phyloP scores from a whole-genome alignment of 2,113 vertebrate species.

The Peromyscus leucopus region DNA sequence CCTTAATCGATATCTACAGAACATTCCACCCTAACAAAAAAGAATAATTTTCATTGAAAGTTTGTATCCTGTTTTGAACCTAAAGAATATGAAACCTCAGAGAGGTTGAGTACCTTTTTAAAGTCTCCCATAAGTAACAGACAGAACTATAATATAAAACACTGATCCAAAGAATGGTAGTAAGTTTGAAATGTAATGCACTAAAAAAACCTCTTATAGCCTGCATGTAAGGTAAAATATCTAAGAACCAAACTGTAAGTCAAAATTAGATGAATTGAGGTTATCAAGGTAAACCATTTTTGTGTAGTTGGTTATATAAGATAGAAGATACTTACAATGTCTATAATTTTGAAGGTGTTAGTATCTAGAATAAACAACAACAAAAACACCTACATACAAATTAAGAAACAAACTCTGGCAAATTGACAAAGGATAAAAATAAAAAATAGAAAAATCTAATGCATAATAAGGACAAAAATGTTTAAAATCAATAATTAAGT shows the following conservation, averaged over 20 bases:
- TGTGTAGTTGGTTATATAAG: neutral
- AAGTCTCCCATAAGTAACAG: neutral
- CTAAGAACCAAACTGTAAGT: neutral
- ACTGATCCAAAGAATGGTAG: neutral
- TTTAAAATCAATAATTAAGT: neutral
- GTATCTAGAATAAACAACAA: neutral
- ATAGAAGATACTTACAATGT: neutral
- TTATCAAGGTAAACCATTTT: neutral
- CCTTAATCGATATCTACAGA: too few relatives aligned
- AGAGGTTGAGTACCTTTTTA: neutral
- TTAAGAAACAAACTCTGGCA: neutral
- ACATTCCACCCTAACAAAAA: too few relatives aligned
- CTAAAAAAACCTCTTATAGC: neutral
- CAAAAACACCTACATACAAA: neutral
- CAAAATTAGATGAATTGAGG: neutral
- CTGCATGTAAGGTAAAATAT: neutral
- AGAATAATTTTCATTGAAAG: neutral
- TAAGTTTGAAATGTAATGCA: neutral
- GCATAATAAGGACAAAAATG: neutral
- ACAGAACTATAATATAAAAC: neutral
- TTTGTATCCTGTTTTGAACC: neutral
- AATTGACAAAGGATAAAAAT: neutral
- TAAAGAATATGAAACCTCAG: neutral
- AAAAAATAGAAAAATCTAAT: neutral
- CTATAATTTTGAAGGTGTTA: neutral